Conservation (phyloP, 1,140 invertebrate genomes). For the Mercenaria mercenaria region DNA sequence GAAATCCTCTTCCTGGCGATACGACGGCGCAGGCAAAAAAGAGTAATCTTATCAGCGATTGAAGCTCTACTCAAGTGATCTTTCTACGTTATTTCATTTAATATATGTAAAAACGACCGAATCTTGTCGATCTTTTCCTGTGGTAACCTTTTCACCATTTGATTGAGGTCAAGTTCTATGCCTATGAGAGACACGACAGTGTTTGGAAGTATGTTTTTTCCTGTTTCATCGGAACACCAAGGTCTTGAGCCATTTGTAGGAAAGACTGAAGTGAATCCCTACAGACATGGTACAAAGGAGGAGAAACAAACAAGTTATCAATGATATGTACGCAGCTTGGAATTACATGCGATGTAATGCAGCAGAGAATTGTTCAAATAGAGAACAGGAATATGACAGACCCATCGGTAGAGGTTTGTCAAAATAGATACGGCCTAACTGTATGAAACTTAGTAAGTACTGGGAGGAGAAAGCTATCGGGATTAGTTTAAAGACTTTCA, state of each 20-base stretch:
- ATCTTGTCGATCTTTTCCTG: not conserved
- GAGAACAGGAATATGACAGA: not conserved
- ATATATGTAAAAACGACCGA: not conserved
- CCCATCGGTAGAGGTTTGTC: constrained; percentile 44
- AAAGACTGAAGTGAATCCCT: not conserved
- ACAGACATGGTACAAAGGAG: not conserved
- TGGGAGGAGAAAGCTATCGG: not conserved
- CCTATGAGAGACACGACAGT: not conserved
- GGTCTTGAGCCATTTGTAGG: not conserved
- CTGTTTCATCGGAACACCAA: not conserved
- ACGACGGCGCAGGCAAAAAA: constrained; percentile 41
- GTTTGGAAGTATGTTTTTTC: not conserved
- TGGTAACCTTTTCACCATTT: not conserved
- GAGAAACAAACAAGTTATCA: not conserved
- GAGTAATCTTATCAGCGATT: constrained; percentile 31
- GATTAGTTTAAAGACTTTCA: constrained; percentile 8
- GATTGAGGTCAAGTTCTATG: not conserved
- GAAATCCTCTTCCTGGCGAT: constrained; percentile 37
- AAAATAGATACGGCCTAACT: not conserved
- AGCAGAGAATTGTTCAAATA: constrained; percentile 13
- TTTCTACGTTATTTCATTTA: not conserved
- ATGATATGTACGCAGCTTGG: not conserved
- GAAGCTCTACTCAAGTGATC: constrained; percentile 4
- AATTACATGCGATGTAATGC: not conserved
- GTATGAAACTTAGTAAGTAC: not conserved